phyloP scores from a whole-genome alignment of 2,888 invertebrate genomes.

The Tetragonisca angustula region DNA sequence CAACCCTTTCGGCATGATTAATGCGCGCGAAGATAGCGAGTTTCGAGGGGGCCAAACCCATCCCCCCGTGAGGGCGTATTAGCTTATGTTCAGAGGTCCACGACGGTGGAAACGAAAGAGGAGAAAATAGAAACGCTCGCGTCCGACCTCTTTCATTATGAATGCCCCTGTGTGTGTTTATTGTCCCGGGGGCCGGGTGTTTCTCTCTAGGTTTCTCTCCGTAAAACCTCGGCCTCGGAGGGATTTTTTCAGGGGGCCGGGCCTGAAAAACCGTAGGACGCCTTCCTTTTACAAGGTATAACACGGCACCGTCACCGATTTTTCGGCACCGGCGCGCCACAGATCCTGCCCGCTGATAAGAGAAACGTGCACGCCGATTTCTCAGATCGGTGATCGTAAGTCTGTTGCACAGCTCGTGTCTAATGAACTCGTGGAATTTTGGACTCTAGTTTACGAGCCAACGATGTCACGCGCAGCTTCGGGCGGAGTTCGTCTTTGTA shows the following conservation, averaged over 20 bases:
- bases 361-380: conserved; percentile 65
- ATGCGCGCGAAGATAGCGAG: conserved; percentile 72
- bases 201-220: conserved; percentile 71
- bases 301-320: conserved; percentile 58
- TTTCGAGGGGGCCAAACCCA: conserved; percentile 57
- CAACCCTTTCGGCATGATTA: conserved; percentile 70
- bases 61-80: conserved; percentile 53
- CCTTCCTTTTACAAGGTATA: conserved; percentile 60
- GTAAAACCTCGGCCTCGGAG: conserved; percentile 64
- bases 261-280: conserved; percentile 67
- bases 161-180: conserved; percentile 74
- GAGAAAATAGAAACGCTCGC: conserved; percentile 59
- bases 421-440: conserved; percentile 54
- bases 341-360: conserved; percentile 65
- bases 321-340: conserved; percentile 57
- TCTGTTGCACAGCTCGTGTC: conserved; percentile 47
- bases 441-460: conserved; percentile 39
- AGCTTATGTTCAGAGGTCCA: conserved; percentile 16
- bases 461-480: background rate
- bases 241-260: conserved; percentile 48
- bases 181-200: conserved; percentile 64
- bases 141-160: conserved; percentile 72
- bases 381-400: conserved; percentile 60
- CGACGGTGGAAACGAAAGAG: conserved; percentile 24
- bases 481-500: background rate